phyloP scores from a whole-genome alignment of 2,888 invertebrate genomes.

The Noctuana brunneofusca region DNA sequence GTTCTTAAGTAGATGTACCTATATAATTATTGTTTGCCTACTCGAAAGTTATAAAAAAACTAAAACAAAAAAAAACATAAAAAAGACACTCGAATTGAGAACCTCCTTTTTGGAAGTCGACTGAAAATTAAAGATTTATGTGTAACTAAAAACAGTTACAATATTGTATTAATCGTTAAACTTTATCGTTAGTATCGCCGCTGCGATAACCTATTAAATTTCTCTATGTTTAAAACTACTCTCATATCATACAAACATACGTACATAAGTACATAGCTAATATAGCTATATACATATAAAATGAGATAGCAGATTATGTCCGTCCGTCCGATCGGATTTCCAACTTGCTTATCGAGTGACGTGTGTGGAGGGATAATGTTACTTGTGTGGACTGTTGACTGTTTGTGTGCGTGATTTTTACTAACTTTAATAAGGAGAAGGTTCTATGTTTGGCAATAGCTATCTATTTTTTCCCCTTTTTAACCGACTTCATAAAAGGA shows the following conservation, averaged over 20 bases:
- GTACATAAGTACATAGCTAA: not conserved
- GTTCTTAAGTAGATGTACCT: not conserved
- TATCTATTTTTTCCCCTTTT: too few relatives aligned
- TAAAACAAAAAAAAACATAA: too few relatives aligned
- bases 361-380: not conserved
- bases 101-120: too few relatives aligned
- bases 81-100: too few relatives aligned
- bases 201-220: not conserved
- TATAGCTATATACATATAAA: not conserved
- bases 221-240: not conserved
- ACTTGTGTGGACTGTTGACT: not conserved
- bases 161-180: not conserved
- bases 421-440: too few relatives aligned
- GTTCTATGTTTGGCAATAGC: too few relatives aligned
- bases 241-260: not conserved
- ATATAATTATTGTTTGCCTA: not conserved
- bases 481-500: too few relatives aligned
- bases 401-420: not conserved
- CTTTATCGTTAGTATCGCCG: not conserved
- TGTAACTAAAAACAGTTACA: too few relatives aligned
- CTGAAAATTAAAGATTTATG: too few relatives aligned
- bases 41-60: too few relatives aligned
- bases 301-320: constrained; percentile 8
- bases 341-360: constrained; percentile 24
- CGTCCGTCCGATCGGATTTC: constrained; percentile 23